phyloP scores from a whole-genome alignment of 2,888 invertebrate species.

The Acleris cristana region DNA sequence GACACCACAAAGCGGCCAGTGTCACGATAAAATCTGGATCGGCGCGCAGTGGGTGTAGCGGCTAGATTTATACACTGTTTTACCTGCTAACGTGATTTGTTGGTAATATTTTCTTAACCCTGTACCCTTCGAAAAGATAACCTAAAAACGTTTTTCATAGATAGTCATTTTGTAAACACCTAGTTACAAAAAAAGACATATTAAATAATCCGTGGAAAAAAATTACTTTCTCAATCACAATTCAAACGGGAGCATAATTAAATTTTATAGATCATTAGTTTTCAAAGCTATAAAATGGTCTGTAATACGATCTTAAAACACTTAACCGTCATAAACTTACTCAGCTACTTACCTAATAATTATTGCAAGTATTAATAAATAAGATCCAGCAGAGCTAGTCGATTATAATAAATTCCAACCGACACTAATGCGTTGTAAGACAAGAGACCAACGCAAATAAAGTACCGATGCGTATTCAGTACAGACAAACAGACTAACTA shows the following conservation, averaged over 20 bases:
- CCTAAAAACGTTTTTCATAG: slow-evolving; percentile 2
- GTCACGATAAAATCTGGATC: slow-evolving; percentile 64
- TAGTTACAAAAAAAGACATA: not conserved
- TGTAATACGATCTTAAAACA: slow-evolving; percentile 1
- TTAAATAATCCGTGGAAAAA: too few relatives aligned
- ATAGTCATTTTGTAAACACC: not conserved
- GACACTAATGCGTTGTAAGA: slow-evolving; percentile 56
- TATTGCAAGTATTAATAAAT: slow-evolving; percentile 15
- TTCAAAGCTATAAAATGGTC: not conserved
- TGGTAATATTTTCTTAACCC: slow-evolving; percentile 56
- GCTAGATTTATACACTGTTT: slow-evolving; percentile 72
- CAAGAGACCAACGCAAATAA: slow-evolving; percentile 52
- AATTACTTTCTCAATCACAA: too few relatives aligned
- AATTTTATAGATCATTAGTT: not conserved
- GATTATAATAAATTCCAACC: slow-evolving; percentile 44
- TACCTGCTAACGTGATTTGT: slow-evolving; percentile 74
- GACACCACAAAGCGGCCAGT: slow-evolving; percentile 62
- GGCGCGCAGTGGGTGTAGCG: slow-evolving; percentile 68
- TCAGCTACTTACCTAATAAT: not conserved
- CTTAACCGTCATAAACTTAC: not conserved
- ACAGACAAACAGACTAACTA: slow-evolving; percentile 57
- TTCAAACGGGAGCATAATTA: too few relatives aligned
- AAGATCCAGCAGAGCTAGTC: not conserved
- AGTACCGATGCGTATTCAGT: slow-evolving; percentile 72
- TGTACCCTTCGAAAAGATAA: slow-evolving; percentile 17